Evolutionary conservation across 2,797 vertebrate species (phyloP), one percentile per base, ranked within the genome.

Genomic region (Sternotherus odoratus): DNA sequence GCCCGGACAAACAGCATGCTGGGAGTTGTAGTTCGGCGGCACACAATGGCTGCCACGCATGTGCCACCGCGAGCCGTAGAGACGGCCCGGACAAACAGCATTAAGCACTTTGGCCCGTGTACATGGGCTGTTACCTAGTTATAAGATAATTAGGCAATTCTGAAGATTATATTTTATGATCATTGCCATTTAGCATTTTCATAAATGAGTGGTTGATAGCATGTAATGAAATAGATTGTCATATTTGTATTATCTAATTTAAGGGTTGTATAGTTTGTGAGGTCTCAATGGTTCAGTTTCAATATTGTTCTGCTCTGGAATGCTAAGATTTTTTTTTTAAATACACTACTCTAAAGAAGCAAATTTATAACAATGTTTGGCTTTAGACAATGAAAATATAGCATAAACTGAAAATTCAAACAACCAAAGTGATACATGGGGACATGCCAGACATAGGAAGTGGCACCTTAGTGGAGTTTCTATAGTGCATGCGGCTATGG

Each of bases 81-180:
- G n/a, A n/a, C n/a, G n/a, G n/a, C n/a, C n/a, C n/a, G n/a, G n/a
- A n/a, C n/a, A n/a, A n/a, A n/a, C n/a, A n/a, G n/a, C n/a, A n/a
- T n/a, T n/a, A n/a, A n/a, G n/a, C n/a, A n/a, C n/a, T n/a, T n/a
- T n/a, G n/a, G n/a, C n/a, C n/a, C n/a, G n/a, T n/a, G n/a, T n/a
- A n/a, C n/a, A n/a, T n/a, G n/a, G n/a, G n/a, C n/a, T n/a, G n/a
- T n/a, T n/a, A n/a, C n/a, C n/a, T n/a, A n/a, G n/a, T n/a, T 82
- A 63, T 84, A 91, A 91, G 19, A 72, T 80, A 75, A 87, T 85
- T 26, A 94, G 57, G 86, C 72, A 78, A 85, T 87, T 87, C 7
- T 57, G 2, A 26, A 57, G 56, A 21, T 77, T 88, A 75, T 88
- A 83, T 87, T 92, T 90, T 93, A 75, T 10, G 7, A 57, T 95